Conservation (phyloP, 2,888 invertebrate genomes). For the Tinea trinotella region DNA sequence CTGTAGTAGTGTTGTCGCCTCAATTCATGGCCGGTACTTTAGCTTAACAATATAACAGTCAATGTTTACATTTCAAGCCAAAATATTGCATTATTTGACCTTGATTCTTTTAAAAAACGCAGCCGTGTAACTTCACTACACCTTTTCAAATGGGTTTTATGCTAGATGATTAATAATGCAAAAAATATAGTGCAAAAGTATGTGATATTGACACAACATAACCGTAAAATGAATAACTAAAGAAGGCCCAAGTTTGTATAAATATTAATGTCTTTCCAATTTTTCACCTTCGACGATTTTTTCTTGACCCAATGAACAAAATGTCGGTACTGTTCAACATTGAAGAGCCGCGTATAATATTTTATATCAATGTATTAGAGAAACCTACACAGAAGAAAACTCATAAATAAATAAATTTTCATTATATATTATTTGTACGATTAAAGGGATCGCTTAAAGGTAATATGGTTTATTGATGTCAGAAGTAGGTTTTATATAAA, state of each 20-base stretch:
- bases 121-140: too few species aligned
- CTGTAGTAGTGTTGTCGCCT: too few species aligned
- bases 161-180: too few species aligned
- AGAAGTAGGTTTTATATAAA: too few species aligned
- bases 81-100: too few species aligned
- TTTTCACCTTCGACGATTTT: neutral
- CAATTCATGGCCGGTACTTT: too few species aligned
- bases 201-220: neutral
- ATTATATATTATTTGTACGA: neutral
- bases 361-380: too few species aligned
- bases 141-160: too few species aligned
- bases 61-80: too few species aligned
- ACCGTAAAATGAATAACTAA: neutral
- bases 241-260: neutral
- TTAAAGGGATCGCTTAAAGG: neutral
- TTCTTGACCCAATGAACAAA: neutral
- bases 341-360: neutral
- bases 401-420: neutral
- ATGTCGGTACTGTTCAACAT: neutral
- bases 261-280: neutral
- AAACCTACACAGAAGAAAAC: neutral
- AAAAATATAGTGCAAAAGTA: neutral
- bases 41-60: too few species aligned
- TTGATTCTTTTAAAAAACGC: too few species aligned
- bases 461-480: neutral